Evolutionary conservation across 2,113 vertebrate species (phyloP).

Genomic region (Phalacrocorax pelagicus): DNA sequence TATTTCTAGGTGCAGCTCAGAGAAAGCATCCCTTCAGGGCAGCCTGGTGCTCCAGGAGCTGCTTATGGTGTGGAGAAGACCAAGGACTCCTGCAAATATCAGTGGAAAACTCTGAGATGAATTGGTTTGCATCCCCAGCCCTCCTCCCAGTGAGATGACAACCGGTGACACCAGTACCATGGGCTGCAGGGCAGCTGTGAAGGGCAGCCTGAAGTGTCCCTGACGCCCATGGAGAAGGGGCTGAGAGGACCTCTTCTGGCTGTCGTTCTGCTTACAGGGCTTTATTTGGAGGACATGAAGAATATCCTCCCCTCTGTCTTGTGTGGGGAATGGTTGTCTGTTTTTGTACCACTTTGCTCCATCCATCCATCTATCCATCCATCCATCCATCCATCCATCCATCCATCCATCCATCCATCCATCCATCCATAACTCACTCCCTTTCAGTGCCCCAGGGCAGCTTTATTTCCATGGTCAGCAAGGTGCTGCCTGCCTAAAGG

Average conservation of each 20-base stretch:
- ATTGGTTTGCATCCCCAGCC: not conserved
- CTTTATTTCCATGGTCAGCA: not conserved
- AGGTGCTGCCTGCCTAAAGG: not conserved
- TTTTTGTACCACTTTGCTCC: not conserved
- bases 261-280: not conserved
- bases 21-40: not conserved
- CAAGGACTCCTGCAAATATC: not conserved
- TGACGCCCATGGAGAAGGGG: not conserved
- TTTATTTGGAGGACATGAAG: not conserved
- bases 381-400: not conserved
- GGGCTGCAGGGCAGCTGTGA: accelerated
- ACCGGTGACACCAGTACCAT: accelerated
- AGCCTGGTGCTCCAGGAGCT: not conserved
- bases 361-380: not conserved
- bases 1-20: not conserved
- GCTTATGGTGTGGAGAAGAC: not conserved
- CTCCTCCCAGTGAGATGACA: not conserved
- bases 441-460: not conserved
- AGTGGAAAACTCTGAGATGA: not conserved
- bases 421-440: not conserved
- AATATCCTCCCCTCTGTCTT: not conserved
- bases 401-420: not conserved
- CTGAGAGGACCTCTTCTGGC: not conserved
- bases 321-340: not conserved
- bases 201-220: not conserved